phyloP scores from a whole-genome alignment of 2,797 vertebrate species.

The Eurystomus glaucurus region DNA sequence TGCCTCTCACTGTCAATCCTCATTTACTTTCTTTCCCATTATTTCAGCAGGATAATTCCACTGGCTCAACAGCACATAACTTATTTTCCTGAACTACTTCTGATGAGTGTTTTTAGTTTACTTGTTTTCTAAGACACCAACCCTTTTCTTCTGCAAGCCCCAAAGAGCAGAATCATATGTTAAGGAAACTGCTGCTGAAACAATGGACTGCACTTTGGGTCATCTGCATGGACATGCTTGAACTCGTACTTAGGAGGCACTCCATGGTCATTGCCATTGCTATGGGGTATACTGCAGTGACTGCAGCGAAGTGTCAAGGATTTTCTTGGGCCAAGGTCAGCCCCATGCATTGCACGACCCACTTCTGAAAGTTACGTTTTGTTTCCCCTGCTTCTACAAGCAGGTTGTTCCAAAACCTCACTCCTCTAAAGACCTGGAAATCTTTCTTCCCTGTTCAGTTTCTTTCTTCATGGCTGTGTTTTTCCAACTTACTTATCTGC shows the following conservation, averaged over 20 bases:
- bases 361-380: not conserved
- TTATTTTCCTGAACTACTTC: constrained; percentile 13
- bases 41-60: not conserved
- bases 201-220: not conserved
- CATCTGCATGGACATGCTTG: not conserved
- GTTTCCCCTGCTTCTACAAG: not conserved
- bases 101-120: not conserved
- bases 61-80: not conserved
- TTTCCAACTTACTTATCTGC: not conserved
- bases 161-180: not conserved
- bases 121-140: not conserved
- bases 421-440: not conserved
- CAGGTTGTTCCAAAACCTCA: not conserved
- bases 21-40: not conserved
- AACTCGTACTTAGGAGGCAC: not conserved
- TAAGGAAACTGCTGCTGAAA: not conserved
- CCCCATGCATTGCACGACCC: not conserved
- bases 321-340: not conserved
- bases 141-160: not conserved
- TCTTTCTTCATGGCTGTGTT: not conserved
- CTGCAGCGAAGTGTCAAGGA: not conserved
- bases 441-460: not conserved
- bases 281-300: not conserved
- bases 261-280: not conserved
- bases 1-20: not conserved